phyloP scores from a whole-genome alignment of 2,113 vertebrate species.

The Felis catus region F.catus_Fca126_mat1.0 CM031419.1:12239001-12239500 shows the following conservation, averaged over 20 bases:
- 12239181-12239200: too few species aligned
- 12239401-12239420: not conserved
- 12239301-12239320: not conserved
- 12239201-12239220: not conserved
- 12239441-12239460: not conserved
- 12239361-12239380: not conserved
- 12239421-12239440: not conserved
- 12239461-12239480: not conserved
- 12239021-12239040: too few species aligned
- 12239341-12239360: fast-evolving
- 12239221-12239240: not conserved
- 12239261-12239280: not conserved
- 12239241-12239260: not conserved
- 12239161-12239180: not conserved
- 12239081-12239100: too few species aligned
- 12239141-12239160: fast-evolving
- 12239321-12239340: not conserved
- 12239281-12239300: not conserved
- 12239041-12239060: too few species aligned
- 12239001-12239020: too few species aligned
- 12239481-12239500: not conserved
- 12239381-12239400: not conserved
- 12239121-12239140: fast-evolving
- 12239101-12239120: not conserved
- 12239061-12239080: too few species aligned